A percentile compares a stretch with the other conserved stretches of the same genome.
phyloP scores from a whole-genome alignment of 1,140 invertebrate species.

The Andrena cerasifolii region DNA sequence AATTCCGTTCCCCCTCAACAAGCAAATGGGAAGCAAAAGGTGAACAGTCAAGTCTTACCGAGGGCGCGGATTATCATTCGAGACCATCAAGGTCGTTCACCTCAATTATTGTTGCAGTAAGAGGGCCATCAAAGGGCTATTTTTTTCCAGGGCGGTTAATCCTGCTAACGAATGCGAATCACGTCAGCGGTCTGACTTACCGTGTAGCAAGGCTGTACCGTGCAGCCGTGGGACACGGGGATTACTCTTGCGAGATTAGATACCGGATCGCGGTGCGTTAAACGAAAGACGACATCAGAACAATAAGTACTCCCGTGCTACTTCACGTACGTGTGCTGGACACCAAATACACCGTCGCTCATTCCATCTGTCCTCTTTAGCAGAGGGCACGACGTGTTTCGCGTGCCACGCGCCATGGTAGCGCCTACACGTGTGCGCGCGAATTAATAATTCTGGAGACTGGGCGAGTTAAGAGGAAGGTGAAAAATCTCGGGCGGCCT shows the following conservation, averaged over 20 bases:
- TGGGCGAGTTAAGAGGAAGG: not conserved
- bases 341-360: conserved; percentile 15
- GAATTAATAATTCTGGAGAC: conserved; percentile 39
- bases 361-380: conserved; percentile 45
- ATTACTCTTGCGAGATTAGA: conserved; percentile 64
- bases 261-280: conserved; percentile 44
- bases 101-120: not conserved
- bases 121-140: not conserved
- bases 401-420: conserved; percentile 20
- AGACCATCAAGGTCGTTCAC: not conserved
- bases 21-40: too few species aligned
- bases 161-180: conserved; percentile 57
- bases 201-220: conserved; percentile 26
- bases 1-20: too few species aligned
- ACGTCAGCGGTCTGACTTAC: conserved; percentile 53
- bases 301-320: conserved; percentile 45
- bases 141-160: not conserved
- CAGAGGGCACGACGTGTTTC: conserved; percentile 18
- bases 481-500: not conserved
- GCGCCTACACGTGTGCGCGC: conserved; percentile 11
- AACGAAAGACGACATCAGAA: conserved; percentile 58
- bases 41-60: not conserved
- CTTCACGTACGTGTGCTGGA: conserved; percentile 44
- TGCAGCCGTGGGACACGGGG: conserved; percentile 31
- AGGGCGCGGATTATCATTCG: not conserved